Evolutionary conservation across 1,140 invertebrate genomes (phyloP), one percentile per base, ranked within the genome.

Genomic region (Lepidotrigona ventralis): DNA sequence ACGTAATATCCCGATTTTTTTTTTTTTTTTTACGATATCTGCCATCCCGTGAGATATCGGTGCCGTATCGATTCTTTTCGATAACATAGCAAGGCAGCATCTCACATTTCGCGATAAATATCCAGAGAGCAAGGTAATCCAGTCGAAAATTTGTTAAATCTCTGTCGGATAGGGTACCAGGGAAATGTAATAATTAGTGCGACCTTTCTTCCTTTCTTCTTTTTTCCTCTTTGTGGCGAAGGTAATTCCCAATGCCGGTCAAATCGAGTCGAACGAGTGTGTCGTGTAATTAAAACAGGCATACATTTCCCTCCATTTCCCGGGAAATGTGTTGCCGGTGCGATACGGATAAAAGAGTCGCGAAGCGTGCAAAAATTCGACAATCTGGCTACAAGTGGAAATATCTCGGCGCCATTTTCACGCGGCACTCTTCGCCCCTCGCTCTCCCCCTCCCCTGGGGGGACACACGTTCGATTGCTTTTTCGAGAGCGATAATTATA

Each of bases 401-500:
- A 26, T 53, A 17, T 69, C 39, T 56, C 51, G 8, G 53, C 17
- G 60, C 29, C 71, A 60, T 58, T 86, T 87, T 66, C 63, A 56
- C 17, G 51, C 9, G 9, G 23, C 33, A 26, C 12, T 3, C 39
- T 21, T 21, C 54, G 77, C 53, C 33, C 33, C 33, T 0, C 8
- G 0, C 8, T 0, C 39, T 0, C 39, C 39, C 6, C 39, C 8
- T 8, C 39, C 39, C 0, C 39, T 8, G 39, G 39, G 39, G 39
- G 39, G 68, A 33, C 12, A 77, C 26, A 23, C n/a, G 74, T 70
- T 69, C 63, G 63, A 84, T 79, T 64, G 72, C 51, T 68, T 66
- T 84, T 84, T 68, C 69, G 33, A 53, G n/a, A 77, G 53, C 70
- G 82, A 90, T 91, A 89, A 91, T 90, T 88, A 87, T 85, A 84